Conservation (phyloP, 2,113 vertebrate species). For the Merops nubicus region DNA sequence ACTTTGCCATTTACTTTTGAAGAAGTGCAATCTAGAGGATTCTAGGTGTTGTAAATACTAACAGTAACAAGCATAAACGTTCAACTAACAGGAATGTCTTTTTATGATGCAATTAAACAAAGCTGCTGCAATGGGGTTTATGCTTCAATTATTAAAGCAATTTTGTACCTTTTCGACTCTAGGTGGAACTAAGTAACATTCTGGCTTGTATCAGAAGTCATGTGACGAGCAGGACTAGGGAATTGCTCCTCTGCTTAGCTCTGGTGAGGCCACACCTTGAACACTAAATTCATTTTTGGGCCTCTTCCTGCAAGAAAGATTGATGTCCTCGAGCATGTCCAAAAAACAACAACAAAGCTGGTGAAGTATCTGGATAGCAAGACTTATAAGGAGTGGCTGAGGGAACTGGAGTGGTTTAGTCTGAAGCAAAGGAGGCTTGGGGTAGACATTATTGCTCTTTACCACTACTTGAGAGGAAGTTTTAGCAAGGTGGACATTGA, state of each 20-base stretch:
- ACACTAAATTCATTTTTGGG: not conserved
- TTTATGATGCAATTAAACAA: not conserved
- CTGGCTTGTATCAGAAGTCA: not conserved
- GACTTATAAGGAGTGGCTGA: fast-evolving
- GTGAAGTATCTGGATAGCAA: not conserved
- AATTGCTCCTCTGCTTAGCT: fast-evolving
- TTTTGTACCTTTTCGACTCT: not conserved
- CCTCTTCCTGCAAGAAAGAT: not conserved
- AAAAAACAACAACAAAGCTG: not conserved
- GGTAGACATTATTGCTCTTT: too few relatives aligned
- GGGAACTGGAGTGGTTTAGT: fast-evolving
- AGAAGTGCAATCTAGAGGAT: not conserved
- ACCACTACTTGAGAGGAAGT: too few relatives aligned
- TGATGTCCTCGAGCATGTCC: fast-evolving
- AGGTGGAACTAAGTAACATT: not conserved
- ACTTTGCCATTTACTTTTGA: not conserved
- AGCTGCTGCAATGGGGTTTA: not conserved
- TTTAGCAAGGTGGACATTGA: too few relatives aligned
- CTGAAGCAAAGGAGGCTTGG: not conserved
- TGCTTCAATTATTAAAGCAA: not conserved
- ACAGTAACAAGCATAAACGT: not conserved
- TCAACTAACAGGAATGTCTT: not conserved
- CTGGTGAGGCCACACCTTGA: fast-evolving
- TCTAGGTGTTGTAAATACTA: not conserved
- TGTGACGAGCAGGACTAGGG: too few relatives aligned